Evolutionary conservation across 2,888 invertebrate genomes (phyloP), one percentile per base, ranked within the genome.

Genomic region (Eupithecia pulchellata): DNA sequence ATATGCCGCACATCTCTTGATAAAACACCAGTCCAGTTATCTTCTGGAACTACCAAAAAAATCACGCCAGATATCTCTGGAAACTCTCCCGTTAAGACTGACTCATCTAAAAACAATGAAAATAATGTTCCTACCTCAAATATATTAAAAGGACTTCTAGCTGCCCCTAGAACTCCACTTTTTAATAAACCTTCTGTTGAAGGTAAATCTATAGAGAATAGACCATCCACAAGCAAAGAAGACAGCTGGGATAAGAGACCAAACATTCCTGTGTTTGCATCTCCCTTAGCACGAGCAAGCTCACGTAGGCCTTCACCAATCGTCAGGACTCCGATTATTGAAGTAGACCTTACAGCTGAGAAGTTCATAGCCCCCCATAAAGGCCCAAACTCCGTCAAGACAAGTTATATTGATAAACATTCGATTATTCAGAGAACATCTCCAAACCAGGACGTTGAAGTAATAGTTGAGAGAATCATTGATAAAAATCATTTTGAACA

Each of bases 211-310:
- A 34, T 20, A 17, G 55, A 61, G 42, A n/a, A 20, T 34, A 66
- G 60, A 17, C 39, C 67, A 17, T 72, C 68, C 13, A 66, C 68
- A 58, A 72, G 66, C 63, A 58, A 57, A 30, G 64, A 65, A 8
- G 3, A 17, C 9, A 25, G 25, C 25, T 52, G 52, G 52, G 52
- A 52, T 25, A 52, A 52, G 52, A 64, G 25, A 8, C 29, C 62
- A 60, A 32, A 25, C 27, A 32, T 60, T 9, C 47, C 72, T 47
- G 55, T 87, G 2, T 89, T 90, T 82, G 81, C 83, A 4, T 89
- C 90, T 2, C 89, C 90, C 0, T 80, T 74, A 68, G 80, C 78
- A 29, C 80, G 84, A 58, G 77, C 77, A 6, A 87, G 85, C 65
- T 82, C 87, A 2, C 81, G 77, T 13, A 82, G 79, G 27, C 78